Percentiles rank a stretch among this genome's conserved stretches.
These are phyloP conservation scores for Rhogogaster chlorosoma DNA, from an alignment of 2,888 invertebrate genomes.

Conservation along the genomic window DNA sequence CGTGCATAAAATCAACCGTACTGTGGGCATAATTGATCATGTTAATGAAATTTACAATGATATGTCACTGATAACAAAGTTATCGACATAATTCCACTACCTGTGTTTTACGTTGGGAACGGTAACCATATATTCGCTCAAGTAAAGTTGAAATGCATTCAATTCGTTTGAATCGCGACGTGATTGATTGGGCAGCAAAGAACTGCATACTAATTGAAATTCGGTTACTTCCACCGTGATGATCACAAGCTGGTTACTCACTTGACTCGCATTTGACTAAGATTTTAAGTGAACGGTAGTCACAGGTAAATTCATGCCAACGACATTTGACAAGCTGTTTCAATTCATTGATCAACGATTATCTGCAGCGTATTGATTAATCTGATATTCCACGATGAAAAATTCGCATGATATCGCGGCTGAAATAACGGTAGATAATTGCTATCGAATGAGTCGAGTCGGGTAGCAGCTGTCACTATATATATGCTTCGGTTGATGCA, in stretches of 20 bases:
- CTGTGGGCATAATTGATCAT: constrained; percentile 11
- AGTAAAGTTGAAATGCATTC: neutral
- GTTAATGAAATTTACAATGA: neutral
- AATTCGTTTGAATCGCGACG: neutral
- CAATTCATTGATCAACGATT: neutral
- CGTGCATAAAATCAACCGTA: constrained; percentile 16
- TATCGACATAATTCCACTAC: neutral
- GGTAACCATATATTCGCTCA: neutral
- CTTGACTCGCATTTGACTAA: constrained; percentile 12
- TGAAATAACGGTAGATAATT: constrained; percentile 8
- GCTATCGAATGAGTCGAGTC: neutral
- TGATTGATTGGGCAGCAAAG: constrained; percentile 19
- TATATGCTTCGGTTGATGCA: neutral
- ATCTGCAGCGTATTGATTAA: neutral
- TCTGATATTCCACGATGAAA: neutral
- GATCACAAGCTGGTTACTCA: constrained; percentile 5
- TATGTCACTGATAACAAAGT: neutral
- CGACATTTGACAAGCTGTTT: neutral
- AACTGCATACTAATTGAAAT: constrained; percentile 29
- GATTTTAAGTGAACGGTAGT: constrained; percentile 20
- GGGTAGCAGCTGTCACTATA: constrained; percentile 26
- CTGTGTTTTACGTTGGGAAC: neutral
- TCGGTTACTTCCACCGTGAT: constrained; percentile 19
- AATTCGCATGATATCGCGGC: neutral
- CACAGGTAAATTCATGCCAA: neutral